These are phyloP conservation scores for Tragelaphus scriptus DNA, from an alignment of 2,113 vertebrate genomes.

Conservation along the genomic window DNA sequence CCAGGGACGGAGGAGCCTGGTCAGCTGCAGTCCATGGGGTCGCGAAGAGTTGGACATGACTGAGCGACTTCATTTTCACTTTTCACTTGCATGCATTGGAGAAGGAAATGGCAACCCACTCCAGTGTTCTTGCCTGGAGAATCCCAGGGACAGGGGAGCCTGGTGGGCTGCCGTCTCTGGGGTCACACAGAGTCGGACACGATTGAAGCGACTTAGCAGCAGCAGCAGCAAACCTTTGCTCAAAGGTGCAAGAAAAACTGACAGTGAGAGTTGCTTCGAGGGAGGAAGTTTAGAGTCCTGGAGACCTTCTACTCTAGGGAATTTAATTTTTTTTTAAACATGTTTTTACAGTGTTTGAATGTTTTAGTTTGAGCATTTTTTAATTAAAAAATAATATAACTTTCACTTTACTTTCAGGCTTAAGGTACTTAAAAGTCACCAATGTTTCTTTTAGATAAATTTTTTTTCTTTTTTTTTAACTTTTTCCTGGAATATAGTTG, in stretches of 20 bases:
- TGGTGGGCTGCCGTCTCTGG: too few relatives aligned
- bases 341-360: not conserved
- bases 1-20: too few relatives aligned
- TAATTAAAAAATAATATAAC: not conserved
- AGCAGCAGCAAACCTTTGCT: not conserved
- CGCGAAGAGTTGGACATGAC: too few relatives aligned
- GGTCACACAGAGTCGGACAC: too few relatives aligned
- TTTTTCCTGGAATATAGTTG: not conserved
- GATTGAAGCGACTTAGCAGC: too few relatives aligned
- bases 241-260: not conserved
- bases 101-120: too few relatives aligned
- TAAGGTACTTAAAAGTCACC: not conserved
- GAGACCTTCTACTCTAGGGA: not conserved
- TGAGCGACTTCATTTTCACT: too few relatives aligned
- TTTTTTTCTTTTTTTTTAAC: not conserved
- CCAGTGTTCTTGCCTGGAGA: too few relatives aligned
- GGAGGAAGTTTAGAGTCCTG: not conserved
- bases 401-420: not conserved
- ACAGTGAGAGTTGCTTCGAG: not conserved
- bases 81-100: too few relatives aligned
- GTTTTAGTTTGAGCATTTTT: constrained; percentile 1
- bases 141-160: too few relatives aligned
- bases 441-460: not conserved
- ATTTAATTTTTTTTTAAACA: not conserved
- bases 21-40: too few relatives aligned